Percentiles rank a stretch among this genome's conserved stretches.
Conservation (phyloP, 2,888 invertebrate genomes). For the Platycnemis pennipes region DNA sequence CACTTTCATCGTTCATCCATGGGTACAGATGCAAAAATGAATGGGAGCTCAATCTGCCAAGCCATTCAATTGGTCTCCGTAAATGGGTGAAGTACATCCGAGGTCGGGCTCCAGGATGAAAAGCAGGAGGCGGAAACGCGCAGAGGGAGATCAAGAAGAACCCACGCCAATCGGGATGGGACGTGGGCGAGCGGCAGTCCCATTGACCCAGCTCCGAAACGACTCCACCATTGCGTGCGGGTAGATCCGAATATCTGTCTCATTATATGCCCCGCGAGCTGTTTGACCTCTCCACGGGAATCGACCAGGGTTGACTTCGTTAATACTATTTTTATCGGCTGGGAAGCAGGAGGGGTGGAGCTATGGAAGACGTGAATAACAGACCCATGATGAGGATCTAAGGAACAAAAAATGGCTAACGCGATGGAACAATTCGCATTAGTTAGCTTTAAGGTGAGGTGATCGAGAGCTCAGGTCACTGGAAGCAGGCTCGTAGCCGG, state of each 20-base stretch:
- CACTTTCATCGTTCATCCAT: too few relatives aligned
- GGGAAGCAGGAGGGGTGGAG: neutral
- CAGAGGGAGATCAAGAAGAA: neutral
- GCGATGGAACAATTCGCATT: too few relatives aligned
- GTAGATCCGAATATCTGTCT: slow-evolving; percentile 35
- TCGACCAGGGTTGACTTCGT: slow-evolving; percentile 2
- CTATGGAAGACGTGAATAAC: too few relatives aligned
- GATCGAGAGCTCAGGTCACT: too few relatives aligned
- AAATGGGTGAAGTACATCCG: neutral
- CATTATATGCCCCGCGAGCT: neutral
- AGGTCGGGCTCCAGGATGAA: neutral
- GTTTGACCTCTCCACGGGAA: neutral
- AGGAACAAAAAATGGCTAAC: too few relatives aligned
- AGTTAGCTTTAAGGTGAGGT: too few relatives aligned
- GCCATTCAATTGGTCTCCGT: neutral
- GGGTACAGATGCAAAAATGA: too few relatives aligned
- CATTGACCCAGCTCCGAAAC: slow-evolving; percentile 48
- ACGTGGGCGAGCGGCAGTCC: slow-evolving; percentile 50
- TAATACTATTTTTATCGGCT: neutral
- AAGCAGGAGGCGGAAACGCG: neutral
- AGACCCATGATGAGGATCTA: too few relatives aligned
- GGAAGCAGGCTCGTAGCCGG: too few relatives aligned
- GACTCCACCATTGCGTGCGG: slow-evolving; percentile 24
- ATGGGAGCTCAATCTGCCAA: too few relatives aligned
- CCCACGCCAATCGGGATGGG: slow-evolving; percentile 19